A percentile compares a stretch with the other conserved stretches of the same genome.
Evolutionary conservation across 37 sponge, comb jelly and placozoan species (phyloP).

Genomic region (Spongilla lacustris): DNA sequence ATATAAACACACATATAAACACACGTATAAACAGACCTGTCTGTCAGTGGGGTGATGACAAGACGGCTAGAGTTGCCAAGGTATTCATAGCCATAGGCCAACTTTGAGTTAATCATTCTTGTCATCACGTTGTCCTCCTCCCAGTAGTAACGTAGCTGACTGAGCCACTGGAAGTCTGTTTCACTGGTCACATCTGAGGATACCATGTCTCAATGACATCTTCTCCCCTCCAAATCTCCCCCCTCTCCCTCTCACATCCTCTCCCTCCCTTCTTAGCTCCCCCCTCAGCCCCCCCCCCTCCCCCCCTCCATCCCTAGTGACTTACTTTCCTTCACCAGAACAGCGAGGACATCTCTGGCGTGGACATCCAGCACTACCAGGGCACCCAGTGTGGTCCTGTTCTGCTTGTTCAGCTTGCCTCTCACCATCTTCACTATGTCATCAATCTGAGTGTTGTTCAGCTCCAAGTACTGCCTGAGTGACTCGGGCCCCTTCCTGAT

Average conservation of each 20-base stretch:
- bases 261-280: background rate
- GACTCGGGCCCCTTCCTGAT: slow-evolving; percentile 85
- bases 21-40: slow-evolving; percentile 19
- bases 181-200: slow-evolving; percentile 85
- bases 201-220: background rate
- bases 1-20: background rate
- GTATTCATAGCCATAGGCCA: slow-evolving; percentile 99
- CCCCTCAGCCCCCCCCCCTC: background rate
- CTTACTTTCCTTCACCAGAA: slow-evolving; percentile 87
- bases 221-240: background rate
- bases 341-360: slow-evolving; percentile 93
- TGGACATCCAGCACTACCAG: slow-evolving; percentile 99
- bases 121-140: slow-evolving; percentile 95
- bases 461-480: slow-evolving; percentile 81
- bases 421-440: slow-evolving; percentile 95
- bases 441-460: slow-evolving; percentile 90
- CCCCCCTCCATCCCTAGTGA: background rate
- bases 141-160: slow-evolving; percentile 99
- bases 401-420: slow-evolving; percentile 97
- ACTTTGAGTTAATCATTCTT: slow-evolving; percentile 93
- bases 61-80: slow-evolving; percentile 96
- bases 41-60: slow-evolving; percentile 99
- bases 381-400: slow-evolving; percentile 95
- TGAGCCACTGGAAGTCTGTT: slow-evolving; percentile 97
- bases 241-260: background rate